A percentile compares a stretch with the other conserved stretches of the same genome.
phyloP scores from a whole-genome alignment of 2,888 invertebrate species.

The Drosophila anomalipes region DNA sequence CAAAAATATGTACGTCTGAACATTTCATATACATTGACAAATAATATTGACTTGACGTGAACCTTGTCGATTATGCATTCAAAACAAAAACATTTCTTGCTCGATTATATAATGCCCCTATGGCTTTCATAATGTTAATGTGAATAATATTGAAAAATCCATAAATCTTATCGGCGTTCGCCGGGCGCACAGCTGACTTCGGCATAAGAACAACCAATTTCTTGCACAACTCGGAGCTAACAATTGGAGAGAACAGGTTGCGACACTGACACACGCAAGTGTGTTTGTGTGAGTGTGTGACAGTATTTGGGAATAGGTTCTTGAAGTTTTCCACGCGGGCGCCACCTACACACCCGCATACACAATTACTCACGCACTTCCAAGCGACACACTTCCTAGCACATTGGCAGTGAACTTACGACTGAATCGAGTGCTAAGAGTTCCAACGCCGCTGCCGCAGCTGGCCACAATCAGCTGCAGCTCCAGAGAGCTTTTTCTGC shows the following conservation, averaged over 20 bases:
- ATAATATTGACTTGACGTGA: conserved; percentile 6
- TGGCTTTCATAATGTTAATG: conserved; percentile 11
- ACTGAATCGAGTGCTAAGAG: conserved; percentile 55
- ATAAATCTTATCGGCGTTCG: conserved; percentile 50
- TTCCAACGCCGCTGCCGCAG: conserved; percentile 31
- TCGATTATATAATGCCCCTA: conserved; percentile 53
- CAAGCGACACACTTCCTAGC: conserved; percentile 52
- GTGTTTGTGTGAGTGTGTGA: conserved; percentile 22
- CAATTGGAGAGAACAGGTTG: conserved; percentile 73
- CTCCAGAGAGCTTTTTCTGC: conserved; percentile 68
- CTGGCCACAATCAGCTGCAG: conserved; percentile 31
- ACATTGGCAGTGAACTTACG: conserved; percentile 78
- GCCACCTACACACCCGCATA: conserved; percentile 11
- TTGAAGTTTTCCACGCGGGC: conserved; percentile 45
- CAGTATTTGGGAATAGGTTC: conserved; percentile 22
- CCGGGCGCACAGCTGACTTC: conserved; percentile 59
- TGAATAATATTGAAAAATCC: conserved; percentile 59
- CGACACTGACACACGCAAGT: conserved; percentile 26
- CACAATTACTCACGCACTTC: conserved; percentile 14
- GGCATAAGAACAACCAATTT: conserved; percentile 21
- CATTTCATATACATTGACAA: conserved; percentile 1
- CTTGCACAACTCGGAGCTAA: not conserved
- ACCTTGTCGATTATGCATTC: conserved; percentile 42
- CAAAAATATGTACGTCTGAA: not conserved
- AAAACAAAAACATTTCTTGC: conserved; percentile 29